These are phyloP conservation scores for Heptranchias perlo DNA, from an alignment of 2,113 vertebrate genomes.

Conservation along the genomic window DNA sequence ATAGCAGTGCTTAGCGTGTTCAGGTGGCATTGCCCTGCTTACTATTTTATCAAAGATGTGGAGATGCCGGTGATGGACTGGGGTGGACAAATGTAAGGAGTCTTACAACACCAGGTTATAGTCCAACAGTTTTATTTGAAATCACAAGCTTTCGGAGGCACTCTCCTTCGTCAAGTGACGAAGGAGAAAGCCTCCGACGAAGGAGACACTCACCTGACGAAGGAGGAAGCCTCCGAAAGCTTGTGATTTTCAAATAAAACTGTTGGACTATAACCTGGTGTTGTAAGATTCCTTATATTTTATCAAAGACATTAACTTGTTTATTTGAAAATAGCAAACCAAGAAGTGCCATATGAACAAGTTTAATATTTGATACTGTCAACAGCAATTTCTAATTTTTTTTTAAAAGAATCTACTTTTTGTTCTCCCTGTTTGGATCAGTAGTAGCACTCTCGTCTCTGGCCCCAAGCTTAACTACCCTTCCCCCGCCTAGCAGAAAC, in stretches of 20 bases:
- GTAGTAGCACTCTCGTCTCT: not conserved
- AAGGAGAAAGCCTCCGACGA: no score
- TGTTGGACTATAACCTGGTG: no score
- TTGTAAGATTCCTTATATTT: no score
- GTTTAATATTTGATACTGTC: not conserved
- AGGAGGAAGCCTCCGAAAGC: no score
- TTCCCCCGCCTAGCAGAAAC: not conserved
- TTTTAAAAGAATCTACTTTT: not conserved
- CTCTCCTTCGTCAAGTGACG: no score
- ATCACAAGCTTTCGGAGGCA: no score
- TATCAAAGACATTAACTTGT: not conserved
- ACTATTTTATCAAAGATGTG: not conserved
- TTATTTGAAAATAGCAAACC: not conserved
- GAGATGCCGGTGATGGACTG: no score
- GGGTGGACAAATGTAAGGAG: no score
- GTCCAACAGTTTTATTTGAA: no score
- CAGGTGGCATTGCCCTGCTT: not conserved
- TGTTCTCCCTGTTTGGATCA: not conserved
- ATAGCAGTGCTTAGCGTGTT: not conserved
- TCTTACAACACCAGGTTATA: no score
- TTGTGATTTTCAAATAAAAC: no score
- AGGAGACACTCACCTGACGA: no score
- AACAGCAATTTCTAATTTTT: not conserved
- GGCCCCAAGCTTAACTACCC: not conserved
- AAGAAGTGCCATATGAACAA: not conserved